A percentile compares a stretch with the other conserved stretches of the same genome.
phyloP scores from a whole-genome alignment of 2,113 vertebrate genomes.

The Onychostoma macrolepis region DNA sequence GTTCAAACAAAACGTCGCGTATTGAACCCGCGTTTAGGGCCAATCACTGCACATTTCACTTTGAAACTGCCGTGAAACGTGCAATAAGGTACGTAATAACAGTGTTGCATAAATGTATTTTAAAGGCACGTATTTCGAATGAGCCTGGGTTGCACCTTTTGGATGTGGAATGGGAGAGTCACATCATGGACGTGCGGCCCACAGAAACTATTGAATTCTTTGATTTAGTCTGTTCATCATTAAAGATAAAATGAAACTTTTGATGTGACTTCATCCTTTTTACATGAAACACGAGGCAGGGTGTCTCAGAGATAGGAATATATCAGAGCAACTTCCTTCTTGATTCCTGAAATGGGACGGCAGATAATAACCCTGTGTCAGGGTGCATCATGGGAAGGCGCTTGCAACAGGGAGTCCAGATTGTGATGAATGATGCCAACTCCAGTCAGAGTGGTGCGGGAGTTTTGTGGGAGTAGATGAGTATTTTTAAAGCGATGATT shows the following conservation, averaged over 20 bases:
- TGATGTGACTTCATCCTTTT: no score
- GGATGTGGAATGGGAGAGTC: no score
- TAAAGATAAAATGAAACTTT: background rate
- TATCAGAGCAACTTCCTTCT: background rate
- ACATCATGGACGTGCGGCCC: no score
- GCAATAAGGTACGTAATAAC: no score
- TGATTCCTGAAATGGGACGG: constrained; percentile 40
- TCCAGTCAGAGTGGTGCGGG: constrained; percentile 48
- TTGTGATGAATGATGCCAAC: constrained; percentile 66
- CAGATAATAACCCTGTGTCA: constrained; percentile 44
- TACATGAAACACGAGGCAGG: background rate
- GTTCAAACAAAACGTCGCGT: no score
- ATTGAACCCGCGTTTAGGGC: no score
- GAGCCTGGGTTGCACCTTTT: no score
- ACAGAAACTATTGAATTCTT: background rate
- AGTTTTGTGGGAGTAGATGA: constrained; percentile 45
- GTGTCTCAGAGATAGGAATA: constrained; percentile 4
- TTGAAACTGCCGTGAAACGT: no score
- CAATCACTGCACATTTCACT: no score
- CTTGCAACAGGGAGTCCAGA: constrained; percentile 53
- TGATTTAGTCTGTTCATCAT: background rate
- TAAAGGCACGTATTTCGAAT: no score
- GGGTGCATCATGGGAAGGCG: constrained; percentile 40
- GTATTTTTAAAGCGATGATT: constrained; percentile 62
- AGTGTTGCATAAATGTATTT: no score